These are phyloP conservation scores for Apeira syringaria DNA, from an alignment of 2,888 invertebrate species.

Conservation along the genomic window DNA sequence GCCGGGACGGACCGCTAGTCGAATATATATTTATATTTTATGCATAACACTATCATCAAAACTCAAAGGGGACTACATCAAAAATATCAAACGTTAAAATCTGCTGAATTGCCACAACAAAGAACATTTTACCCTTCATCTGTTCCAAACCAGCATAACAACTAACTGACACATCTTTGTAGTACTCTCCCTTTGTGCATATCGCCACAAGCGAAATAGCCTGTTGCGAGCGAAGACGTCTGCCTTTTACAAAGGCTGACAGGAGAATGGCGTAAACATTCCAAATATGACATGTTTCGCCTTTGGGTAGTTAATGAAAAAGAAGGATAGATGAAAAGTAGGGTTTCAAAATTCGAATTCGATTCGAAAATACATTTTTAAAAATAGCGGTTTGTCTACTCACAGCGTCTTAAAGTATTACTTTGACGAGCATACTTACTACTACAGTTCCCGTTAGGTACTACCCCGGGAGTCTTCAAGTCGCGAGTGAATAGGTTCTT, in stretches of 20 bases:
- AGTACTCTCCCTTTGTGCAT: slow-evolving; percentile 38
- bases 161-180: slow-evolving; percentile 15
- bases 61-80: background rate
- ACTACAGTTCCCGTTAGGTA: too few species aligned
- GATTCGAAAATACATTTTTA: too few species aligned
- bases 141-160: slow-evolving; percentile 15
- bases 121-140: slow-evolving; percentile 30
- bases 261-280: slow-evolving; percentile 42
- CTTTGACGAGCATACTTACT: too few species aligned
- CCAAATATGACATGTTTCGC: slow-evolving; percentile 40
- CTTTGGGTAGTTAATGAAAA: slow-evolving; percentile 37
- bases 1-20: too few species aligned
- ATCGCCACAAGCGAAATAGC: slow-evolving; percentile 37
- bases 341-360: too few species aligned
- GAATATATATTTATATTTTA: too few species aligned
- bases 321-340: too few species aligned
- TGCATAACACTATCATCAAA: too few species aligned
- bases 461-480: too few species aligned
- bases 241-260: slow-evolving; percentile 40
- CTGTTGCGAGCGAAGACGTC: slow-evolving; percentile 33
- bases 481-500: too few species aligned
- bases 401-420: too few species aligned
- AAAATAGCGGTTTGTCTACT: too few species aligned
- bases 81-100: slow-evolving; percentile 4
- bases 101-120: slow-evolving; percentile 15